These are phyloP conservation scores for Saccostrea glomerata DNA, from an alignment of 1,140 invertebrate species.

Conservation along the genomic window DNA sequence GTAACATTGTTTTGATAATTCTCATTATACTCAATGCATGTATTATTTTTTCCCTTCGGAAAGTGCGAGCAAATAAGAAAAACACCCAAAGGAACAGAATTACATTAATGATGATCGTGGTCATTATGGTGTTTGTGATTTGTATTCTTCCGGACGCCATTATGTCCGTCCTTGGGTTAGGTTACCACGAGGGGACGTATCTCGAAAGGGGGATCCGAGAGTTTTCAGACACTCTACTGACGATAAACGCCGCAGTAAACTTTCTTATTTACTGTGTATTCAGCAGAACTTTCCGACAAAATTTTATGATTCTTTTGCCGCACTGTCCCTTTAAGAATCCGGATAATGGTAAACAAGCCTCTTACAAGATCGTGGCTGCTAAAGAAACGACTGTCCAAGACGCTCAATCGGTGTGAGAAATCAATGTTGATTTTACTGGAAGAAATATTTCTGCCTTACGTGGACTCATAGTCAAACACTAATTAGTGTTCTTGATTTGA, in stretches of 20 bases:
- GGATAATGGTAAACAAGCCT: background rate
- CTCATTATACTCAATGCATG: conserved; percentile 82
- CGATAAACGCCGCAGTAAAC: conserved; percentile 86
- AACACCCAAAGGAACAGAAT: conserved; percentile 80
- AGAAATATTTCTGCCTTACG: conserved; percentile 16
- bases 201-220: conserved; percentile 83
- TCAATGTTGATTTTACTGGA: conserved; percentile 3
- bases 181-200: conserved; percentile 75
- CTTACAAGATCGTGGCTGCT: background rate
- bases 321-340: background rate
- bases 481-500: conserved; percentile 25
- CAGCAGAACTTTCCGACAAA: conserved; percentile 85
- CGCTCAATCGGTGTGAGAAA: conserved; percentile 25
- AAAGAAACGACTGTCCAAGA: background rate
- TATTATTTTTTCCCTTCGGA: conserved; percentile 84
- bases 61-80: conserved; percentile 67
- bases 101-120: conserved; percentile 87
- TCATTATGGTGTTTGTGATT: conserved; percentile 87
- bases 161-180: conserved; percentile 80
- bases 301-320: conserved; percentile 68
- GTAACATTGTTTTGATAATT: conserved; percentile 81
- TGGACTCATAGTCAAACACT: conserved; percentile 3
- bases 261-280: conserved; percentile 89
- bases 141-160: conserved; percentile 87
- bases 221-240: conserved; percentile 86